These are phyloP conservation scores for Taxidea taxus DNA, from an alignment of 2,113 vertebrate species.

Conservation along the genomic window DNA sequence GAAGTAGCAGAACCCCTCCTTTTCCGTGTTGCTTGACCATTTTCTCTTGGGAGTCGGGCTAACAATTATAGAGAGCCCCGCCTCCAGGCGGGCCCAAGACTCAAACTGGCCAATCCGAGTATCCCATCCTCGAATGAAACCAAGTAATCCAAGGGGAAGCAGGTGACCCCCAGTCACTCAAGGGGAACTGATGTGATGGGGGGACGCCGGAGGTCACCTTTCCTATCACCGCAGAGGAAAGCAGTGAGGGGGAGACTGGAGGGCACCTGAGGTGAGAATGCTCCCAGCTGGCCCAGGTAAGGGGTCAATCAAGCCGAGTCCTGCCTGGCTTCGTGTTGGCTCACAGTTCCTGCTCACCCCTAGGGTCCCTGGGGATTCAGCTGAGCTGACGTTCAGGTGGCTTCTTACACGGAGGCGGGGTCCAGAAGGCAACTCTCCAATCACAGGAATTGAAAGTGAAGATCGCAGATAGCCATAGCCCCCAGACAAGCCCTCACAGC, in stretches of 20 bases:
- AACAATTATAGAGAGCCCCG: background rate
- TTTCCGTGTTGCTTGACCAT: background rate
- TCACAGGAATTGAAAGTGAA: background rate
- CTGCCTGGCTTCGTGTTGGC: background rate
- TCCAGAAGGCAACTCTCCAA: background rate
- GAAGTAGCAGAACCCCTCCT: background rate
- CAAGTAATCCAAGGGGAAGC: background rate
- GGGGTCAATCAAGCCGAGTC: background rate
- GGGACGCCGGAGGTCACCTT: background rate
- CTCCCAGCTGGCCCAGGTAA: background rate
- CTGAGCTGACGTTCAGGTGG: background rate
- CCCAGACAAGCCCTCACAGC: background rate
- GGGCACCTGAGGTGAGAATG: background rate
- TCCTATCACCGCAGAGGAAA: background rate
- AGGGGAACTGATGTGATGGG: background rate
- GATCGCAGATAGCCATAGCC: accelerated
- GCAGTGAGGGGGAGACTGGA: background rate
- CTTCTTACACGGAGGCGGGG: background rate
- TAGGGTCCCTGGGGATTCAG: background rate
- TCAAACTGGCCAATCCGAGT: background rate
- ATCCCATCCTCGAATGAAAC: background rate
- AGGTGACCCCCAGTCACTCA: background rate
- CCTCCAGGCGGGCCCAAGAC: background rate
- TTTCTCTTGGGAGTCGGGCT: accelerated
- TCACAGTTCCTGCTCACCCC: background rate